Conservation (phyloP, 2,888 invertebrate species). For the Panopea generosa region DNA sequence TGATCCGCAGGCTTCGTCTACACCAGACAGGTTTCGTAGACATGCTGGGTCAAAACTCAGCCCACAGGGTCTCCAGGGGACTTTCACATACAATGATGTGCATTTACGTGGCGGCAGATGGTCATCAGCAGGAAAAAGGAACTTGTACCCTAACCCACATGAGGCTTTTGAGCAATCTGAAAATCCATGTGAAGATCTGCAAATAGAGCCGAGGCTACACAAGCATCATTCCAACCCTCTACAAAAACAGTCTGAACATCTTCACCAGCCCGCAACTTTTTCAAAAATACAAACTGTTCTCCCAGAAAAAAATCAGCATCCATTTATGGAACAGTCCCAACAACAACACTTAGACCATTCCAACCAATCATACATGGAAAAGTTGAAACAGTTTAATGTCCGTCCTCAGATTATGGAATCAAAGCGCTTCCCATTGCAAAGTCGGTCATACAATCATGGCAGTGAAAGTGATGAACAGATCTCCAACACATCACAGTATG, state of each 20-base stretch:
- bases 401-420: background rate
- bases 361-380: background rate
- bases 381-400: conserved; percentile 8
- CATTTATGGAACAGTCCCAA: background rate
- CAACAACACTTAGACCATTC: background rate
- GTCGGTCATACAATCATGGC: no score
- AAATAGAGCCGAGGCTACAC: no score
- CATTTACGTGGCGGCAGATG: conserved; percentile 47
- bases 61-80: conserved; percentile 5
- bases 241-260: no score
- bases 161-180: background rate
- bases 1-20: conserved; percentile 21
- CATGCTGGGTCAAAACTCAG: background rate
- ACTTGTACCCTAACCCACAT: background rate
- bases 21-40: conserved; percentile 13
- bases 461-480: no score
- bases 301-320: background rate
- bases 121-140: conserved; percentile 6
- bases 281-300: background rate
- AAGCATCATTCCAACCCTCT: no score
- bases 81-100: conserved; percentile 44
- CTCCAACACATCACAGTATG: background rate
- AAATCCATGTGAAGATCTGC: background rate
- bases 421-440: background rate
- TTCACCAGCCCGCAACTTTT: no score